phyloP scores from a whole-genome alignment of 2,113 vertebrate species.

The Apteryx mantelli region DNA sequence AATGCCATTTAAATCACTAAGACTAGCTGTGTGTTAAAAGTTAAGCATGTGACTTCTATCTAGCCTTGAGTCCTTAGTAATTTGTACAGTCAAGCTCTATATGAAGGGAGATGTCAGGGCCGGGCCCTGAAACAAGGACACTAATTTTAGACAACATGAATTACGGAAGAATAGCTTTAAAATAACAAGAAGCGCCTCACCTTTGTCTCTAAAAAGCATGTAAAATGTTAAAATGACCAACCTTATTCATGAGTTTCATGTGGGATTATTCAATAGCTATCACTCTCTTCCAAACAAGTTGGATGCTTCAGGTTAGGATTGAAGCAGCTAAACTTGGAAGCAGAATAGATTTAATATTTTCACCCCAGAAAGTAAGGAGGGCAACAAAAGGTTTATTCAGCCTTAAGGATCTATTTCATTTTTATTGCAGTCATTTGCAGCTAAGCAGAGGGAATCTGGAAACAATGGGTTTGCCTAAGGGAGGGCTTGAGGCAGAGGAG shows the following conservation, averaged over 20 bases:
- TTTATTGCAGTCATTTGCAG: neutral
- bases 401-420: neutral
- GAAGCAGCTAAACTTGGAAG: neutral
- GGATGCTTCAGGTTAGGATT: neutral
- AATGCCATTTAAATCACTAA: neutral
- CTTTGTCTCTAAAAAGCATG: neutral
- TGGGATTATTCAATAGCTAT: neutral
- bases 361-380: neutral
- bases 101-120: neutral
- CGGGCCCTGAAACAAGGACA: neutral
- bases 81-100: neutral
- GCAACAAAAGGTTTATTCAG: accelerated
- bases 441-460: neutral
- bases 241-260: neutral
- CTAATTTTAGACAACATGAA: neutral
- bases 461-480: neutral
- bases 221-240: neutral
- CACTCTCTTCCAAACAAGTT: neutral
- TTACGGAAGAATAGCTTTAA: neutral
- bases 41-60: neutral
- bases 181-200: neutral
- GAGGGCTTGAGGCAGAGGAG: neutral
- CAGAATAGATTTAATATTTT: neutral
- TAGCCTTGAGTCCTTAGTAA: neutral
- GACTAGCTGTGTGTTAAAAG: neutral